Conservation (phyloP, 2,113 vertebrate genomes). For the Halcyon malimbica region DNA sequence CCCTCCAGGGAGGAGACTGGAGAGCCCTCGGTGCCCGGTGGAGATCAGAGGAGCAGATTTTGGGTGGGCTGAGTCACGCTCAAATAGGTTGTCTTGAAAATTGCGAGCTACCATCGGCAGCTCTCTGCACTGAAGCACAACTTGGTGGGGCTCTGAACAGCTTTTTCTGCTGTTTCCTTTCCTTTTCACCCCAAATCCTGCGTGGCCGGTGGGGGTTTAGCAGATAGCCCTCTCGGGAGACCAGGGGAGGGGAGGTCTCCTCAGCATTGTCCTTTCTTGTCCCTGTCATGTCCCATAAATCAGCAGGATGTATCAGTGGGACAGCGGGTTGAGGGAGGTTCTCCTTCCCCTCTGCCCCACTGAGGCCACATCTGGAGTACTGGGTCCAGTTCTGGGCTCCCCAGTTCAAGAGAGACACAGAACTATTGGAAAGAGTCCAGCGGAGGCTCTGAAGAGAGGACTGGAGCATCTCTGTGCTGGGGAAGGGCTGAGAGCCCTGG, state of each 20-base stretch:
- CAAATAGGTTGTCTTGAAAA: neutral
- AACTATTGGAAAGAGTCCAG: too few species aligned
- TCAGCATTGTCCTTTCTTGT: neutral
- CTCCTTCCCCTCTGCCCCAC: too few species aligned
- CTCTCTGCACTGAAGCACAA: neutral
- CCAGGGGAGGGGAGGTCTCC: neutral
- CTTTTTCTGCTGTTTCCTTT: neutral
- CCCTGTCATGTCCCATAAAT: too few species aligned
- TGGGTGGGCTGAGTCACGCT: neutral
- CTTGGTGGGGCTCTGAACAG: neutral
- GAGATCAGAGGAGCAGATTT: neutral
- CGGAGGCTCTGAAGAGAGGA: too few species aligned
- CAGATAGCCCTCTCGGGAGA: neutral
- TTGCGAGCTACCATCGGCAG: neutral
- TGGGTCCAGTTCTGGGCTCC: too few species aligned
- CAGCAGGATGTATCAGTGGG: too few species aligned
- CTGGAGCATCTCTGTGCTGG: too few species aligned
- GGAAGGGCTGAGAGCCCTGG: too few species aligned
- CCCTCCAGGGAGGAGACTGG: neutral
- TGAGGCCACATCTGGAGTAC: too few species aligned
- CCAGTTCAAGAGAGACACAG: too few species aligned
- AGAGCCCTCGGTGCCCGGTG: neutral
- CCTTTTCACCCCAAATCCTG: neutral
- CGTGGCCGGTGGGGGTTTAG: neutral
- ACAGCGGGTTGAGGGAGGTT: too few species aligned